Percentiles rank a stretch among this genome's conserved stretches.
phyloP scores from a whole-genome alignment of 2,113 vertebrate genomes.

The Prionailurus bengalensis region DNA sequence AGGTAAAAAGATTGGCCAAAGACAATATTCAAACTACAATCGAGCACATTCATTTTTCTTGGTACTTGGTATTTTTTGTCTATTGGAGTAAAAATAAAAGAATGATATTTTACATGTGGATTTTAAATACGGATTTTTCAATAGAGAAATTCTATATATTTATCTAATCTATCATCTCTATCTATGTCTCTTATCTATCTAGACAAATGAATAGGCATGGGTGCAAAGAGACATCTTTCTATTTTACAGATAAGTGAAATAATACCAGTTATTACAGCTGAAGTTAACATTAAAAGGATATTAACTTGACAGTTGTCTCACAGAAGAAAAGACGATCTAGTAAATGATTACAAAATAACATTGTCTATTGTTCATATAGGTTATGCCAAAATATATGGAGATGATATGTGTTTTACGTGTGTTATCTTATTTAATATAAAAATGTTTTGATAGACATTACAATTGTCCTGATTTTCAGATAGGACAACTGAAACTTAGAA shows the following conservation, averaged over 20 bases:
- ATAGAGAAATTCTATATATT: not conserved
- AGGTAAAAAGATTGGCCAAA: not conserved
- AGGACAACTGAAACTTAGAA: not conserved
- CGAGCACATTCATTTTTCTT: not conserved
- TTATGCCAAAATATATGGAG: not conserved
- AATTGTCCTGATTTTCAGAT: not conserved
- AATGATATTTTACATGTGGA: not conserved
- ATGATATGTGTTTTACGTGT: not conserved
- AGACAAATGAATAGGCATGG: not conserved
- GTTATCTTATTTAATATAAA: constrained; percentile 1
- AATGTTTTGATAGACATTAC: not conserved
- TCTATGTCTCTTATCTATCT: not conserved
- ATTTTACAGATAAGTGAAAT: not conserved
- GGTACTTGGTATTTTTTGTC: not conserved
- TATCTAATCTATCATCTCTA: not conserved
- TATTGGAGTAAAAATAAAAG: not conserved
- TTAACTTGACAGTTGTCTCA: not conserved
- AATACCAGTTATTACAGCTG: not conserved
- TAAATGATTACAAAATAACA: not conserved
- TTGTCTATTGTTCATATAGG: not conserved
- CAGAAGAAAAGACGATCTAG: not conserved
- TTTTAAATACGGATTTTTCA: not conserved
- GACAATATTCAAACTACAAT: not conserved
- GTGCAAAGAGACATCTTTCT: not conserved
- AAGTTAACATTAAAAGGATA: not conserved